Base-by-base conservation (phyloP, 2,888 invertebrate species). In the Trypoxylon attenuatum region DNA sequence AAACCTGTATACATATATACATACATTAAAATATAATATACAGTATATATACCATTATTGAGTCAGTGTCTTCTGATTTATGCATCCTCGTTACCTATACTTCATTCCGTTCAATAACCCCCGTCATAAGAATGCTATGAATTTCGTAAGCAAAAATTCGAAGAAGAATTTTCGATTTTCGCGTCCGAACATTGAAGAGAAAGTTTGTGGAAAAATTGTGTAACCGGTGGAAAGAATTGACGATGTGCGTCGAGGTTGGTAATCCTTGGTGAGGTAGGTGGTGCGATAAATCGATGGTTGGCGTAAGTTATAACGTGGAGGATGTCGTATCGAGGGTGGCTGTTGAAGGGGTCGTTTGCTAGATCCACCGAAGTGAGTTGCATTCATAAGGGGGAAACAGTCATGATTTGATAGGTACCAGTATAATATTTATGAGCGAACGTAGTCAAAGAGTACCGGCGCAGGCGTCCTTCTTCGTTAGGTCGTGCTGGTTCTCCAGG, bases 381-480 rank as follows among this genome's bases (percentile, higher is more conserved):
- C 22, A 58, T 38, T 33, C 25, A 23, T 33, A 5, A 18, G 33
- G 52, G 27, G 76, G 76, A 77, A 75, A 77, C 46, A 72, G 76
- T 72, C 72, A 76, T 69, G 77, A 80, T 83, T 83, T 80, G 80
- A 83, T 78, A 71, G 80, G 69, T 67, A 64, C 42, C 50, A 59
- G 77, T 83, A 66, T 67, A 84, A 84, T 81, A 84, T 85, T 84
- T 67, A 85, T 80, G 77, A 72, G 71, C 70, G 62, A 39, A 21
- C 45, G 42, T 64, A 45, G 59, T 55, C 33, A 10, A 33, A 10
- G 18, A 29, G 13, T 42, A 27, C 16, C 27, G 52, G 80, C 80
- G 79, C 82, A 80, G 76, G 80, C 83, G 83, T 79, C 61, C 70
- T 62, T 65, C 70, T 60, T 45, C 38, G 45, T 47, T 25, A 21